Base-by-base conservation (phyloP, 2,797 vertebrate species). In the Loriculus beryllinus region DNA sequence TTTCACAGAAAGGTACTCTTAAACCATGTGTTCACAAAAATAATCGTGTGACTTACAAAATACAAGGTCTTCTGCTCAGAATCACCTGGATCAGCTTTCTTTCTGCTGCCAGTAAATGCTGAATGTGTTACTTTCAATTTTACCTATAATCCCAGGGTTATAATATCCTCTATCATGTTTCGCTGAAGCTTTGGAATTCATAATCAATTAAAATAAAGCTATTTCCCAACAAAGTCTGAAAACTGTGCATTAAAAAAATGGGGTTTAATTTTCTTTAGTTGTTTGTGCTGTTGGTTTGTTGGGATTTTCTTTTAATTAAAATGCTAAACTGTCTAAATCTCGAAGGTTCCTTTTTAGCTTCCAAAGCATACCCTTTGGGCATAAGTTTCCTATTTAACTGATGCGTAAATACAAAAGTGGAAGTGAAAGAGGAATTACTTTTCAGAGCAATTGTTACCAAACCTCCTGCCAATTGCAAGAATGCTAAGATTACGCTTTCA, bases 81-180 rank as follows among this genome's bases (percentile, higher is more conserved):
- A 86, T 86, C 93, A 93, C 52, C 82, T 67, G 70, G 80, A 94
- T 93, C 90, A 52, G 56, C 84, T 96, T 96, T 70, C 95, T 68
- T 78, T 83, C 65, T 52, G 67, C 82, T 90, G 78, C 67, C 90
- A 83, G 83, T 52, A 84, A 96, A 90, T 72, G 90, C 76, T 93
- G 82, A 91, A 85, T 72, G 31, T 51, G 78, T 92, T 92, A 92
- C 82, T 96, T 93, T 69, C 92, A 92, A 95, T 77, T 89, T 92
- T 85, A 72, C 88, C 83, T 76, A 42, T 94, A 96, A 95, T 90
- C 88, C 92, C 2, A 43, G 60, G 51, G 52, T 72, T 88, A 33
- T 68, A 72, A 92, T 39, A 96, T 67, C 65, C 80, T 72, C 79
- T 82, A 45, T 45, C 70, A 2, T 42, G 74, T 94, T 96, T 87